These are phyloP conservation scores for Belonocnema kinseyi DNA, from an alignment of 1,140 invertebrate genomes.

Conservation along the genomic window DNA sequence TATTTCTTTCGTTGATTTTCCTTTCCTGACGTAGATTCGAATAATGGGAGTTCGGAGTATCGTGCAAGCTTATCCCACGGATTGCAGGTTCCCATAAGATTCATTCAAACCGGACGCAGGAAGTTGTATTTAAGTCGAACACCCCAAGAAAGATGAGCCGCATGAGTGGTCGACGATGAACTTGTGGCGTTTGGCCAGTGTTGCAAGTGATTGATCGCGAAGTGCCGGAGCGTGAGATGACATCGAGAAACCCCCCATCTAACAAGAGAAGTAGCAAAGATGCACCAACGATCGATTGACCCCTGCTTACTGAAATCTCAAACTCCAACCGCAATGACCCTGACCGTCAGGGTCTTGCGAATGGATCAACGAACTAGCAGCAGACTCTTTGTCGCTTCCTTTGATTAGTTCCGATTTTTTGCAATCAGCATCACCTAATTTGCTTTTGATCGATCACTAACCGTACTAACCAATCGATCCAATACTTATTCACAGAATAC, in stretches of 20 bases:
- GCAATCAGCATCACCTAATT: not conserved
- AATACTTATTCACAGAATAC: constrained; percentile 15
- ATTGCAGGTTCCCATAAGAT: constrained; percentile 15
- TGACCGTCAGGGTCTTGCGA: constrained; percentile 57
- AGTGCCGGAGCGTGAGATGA: constrained; percentile 68
- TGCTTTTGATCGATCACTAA: constrained; percentile 20
- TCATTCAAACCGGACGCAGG: constrained; percentile 2
- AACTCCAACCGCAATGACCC: constrained; percentile 61
- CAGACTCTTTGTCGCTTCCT: constrained; percentile 38
- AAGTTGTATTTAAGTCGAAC: constrained; percentile 22
- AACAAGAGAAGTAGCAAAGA: constrained; percentile 57
- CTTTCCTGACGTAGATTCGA: not conserved
- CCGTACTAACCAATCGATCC: constrained; percentile 9
- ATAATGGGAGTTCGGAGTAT: constrained; percentile 1
- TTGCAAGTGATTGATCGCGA: constrained; percentile 61
- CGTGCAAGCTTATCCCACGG: constrained; percentile 26
- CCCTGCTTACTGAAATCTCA: constrained; percentile 59
- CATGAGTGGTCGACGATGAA: constrained; percentile 44
- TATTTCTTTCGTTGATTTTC: not conserved
- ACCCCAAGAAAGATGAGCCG: constrained; percentile 31
- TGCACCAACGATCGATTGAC: constrained; percentile 55
- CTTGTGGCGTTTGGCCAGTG: constrained; percentile 53
- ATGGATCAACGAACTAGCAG: constrained; percentile 58
- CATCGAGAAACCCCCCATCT: constrained; percentile 50
- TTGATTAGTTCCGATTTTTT: constrained; percentile 38